Evolutionary conservation across 2,113 vertebrate genomes (phyloP), one percentile per base, ranked within the genome.

Genomic region (Halichoeres trimaculatus): DNA sequence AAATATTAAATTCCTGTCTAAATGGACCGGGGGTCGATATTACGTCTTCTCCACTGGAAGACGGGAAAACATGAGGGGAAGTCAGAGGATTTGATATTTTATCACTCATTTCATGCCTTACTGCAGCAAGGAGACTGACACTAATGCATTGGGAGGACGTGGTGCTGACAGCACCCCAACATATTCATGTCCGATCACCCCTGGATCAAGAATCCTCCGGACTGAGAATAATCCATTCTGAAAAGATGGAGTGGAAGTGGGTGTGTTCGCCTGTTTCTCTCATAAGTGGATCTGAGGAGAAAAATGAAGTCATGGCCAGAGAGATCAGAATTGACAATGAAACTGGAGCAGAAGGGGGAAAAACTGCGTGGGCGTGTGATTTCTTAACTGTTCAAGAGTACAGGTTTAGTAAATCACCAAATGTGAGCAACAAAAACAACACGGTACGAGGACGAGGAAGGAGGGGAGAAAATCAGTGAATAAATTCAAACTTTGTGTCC

Each of bases 401-500:
- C 48, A 73, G 55, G 51, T 79, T 73, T 24, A 47, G 53, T 75
- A 84, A 81, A 83, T 77, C 77, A 62, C 77, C 12, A 34, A 65
- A 59, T 51, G 62, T 55, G 30, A 51, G 76, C 77, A 78, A 83
- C 45, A 83, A 83, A 88, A 84, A 71, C 65, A 80, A 57, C 50
- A 75, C 9, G 43, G 56, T 79, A 70, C 78, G 69, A 76, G 24
- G 52, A 77, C 59, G 14, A 63, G 22, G 34, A 17, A 6, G 17
- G 13, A 71, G 50, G 61, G 38, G 57, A 71, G 94, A 93, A 96
- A 95, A 94, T 92, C 92, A 93, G 95, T 96, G 76, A 87, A 90
- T 86, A 90, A 95, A 98, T 98, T 96, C 93, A 95, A 96, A 96
- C 95, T 96, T 96, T 96, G 95, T 97, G 95, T 97, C 95, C 95